A percentile compares a stretch with the other conserved stretches of the same genome.
Conservation (phyloP, 1,140 invertebrate genomes). For the Amphibalanus amphitrite region DNA sequence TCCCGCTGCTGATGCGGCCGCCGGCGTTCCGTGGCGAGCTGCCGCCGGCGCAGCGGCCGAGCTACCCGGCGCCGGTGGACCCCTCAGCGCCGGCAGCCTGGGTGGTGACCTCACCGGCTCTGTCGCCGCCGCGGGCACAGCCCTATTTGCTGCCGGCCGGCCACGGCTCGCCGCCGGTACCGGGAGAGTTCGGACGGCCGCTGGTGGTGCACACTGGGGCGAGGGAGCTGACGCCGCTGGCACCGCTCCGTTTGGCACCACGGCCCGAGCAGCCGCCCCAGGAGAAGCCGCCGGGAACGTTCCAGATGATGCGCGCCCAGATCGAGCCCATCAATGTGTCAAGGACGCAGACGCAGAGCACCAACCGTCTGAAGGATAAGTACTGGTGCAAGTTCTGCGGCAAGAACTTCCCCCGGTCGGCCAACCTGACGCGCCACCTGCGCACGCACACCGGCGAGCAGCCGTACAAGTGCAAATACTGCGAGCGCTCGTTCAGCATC, state of each 20-base stretch:
- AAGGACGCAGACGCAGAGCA: background rate
- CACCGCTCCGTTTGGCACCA: background rate
- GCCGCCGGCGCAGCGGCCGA: no score
- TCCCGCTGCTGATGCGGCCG: background rate
- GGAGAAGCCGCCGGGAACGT: background rate
- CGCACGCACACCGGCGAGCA: conserved; percentile 97
- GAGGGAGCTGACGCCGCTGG: background rate
- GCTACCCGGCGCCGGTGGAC: background rate
- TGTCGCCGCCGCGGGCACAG: background rate
- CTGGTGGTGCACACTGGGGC: background rate
- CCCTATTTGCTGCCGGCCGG: background rate
- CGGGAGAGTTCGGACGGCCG: background rate
- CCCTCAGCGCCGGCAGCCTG: background rate
- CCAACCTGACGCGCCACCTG: conserved; percentile 83
- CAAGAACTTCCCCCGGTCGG: conserved; percentile 92
- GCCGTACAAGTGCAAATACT: conserved; percentile 90
- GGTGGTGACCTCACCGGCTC: background rate
- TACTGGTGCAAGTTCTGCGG: conserved; percentile 98
- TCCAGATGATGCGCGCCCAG: background rate
- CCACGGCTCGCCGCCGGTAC: background rate
- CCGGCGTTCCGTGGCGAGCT: background rate
- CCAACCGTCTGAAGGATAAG: conserved; percentile 41
- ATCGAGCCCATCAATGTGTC: background rate
- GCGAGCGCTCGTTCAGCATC: no score
- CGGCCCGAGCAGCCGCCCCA: background rate